Conservation (phyloP, 2,888 invertebrate genomes). For the Didymodactylos carnosus region DNA sequence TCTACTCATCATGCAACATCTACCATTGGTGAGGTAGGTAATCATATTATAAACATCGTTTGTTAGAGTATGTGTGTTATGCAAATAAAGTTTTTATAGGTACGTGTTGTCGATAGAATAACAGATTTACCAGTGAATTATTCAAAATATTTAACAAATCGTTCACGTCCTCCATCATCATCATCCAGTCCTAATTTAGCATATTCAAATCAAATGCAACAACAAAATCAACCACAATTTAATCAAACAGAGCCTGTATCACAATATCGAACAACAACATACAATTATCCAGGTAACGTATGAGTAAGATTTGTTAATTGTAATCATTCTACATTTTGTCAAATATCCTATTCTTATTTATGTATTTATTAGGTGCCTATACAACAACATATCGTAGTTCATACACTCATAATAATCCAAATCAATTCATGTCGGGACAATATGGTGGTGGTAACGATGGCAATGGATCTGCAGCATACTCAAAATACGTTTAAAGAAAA, state of each 20-base stretch:
- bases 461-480: background rate
- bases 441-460: background rate
- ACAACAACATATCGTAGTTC: background rate
- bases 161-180: background rate
- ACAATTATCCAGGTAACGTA: background rate
- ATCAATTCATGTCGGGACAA: background rate
- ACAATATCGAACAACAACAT: background rate
- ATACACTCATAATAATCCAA: background rate
- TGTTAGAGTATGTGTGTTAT: no score
- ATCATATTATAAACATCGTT: no score
- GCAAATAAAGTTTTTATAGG: no score
- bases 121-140: background rate
- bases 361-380: background rate
- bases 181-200: background rate
- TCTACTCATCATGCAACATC: background rate
- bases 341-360: no score
- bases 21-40: background rate
- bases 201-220: background rate
- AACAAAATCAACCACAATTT: background rate
- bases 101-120: background rate
- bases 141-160: background rate
- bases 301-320: background rate
- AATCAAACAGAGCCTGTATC: background rate
- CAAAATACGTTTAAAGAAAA: background rate
- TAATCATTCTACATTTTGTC: no score